phyloP scores from a whole-genome alignment of 2,888 invertebrate genomes.

The Quadriops clusia region DNA sequence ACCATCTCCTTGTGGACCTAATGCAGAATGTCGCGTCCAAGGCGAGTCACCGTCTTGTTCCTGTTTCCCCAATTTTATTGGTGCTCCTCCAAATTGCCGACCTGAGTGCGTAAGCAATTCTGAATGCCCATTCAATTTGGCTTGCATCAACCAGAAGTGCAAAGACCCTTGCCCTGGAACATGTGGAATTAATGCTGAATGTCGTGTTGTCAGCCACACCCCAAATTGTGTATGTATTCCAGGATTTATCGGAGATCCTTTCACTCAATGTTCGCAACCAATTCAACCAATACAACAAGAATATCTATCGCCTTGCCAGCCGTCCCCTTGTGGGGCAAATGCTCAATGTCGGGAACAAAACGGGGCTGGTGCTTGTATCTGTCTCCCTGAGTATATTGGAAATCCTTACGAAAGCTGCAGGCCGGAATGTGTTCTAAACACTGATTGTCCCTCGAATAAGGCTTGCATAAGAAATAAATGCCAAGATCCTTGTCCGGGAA shows the following conservation, averaged over 20 bases:
- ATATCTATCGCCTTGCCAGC: conserved; percentile 30
- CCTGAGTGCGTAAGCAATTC: conserved; percentile 63
- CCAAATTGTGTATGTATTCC: conserved; percentile 52
- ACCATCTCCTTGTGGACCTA: conserved; percentile 62
- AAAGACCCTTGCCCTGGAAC: conserved; percentile 61
- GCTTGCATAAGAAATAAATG: conserved; percentile 45
- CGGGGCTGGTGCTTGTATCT: conserved; percentile 57
- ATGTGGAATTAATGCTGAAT: conserved; percentile 63
- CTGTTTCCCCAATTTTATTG: conserved; percentile 49
- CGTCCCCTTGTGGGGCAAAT: conserved; percentile 54
- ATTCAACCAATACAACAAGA: conserved; percentile 17
- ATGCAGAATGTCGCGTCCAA: conserved; percentile 42
- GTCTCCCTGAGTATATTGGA: conserved; percentile 58
- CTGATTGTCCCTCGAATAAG: conserved; percentile 34
- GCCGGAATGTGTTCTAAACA: conserved; percentile 35
- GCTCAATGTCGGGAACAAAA: conserved; percentile 57
- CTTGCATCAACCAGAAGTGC: conserved; percentile 65
- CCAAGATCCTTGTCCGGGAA: conserved; percentile 41
- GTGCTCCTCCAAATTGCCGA: conserved; percentile 58
- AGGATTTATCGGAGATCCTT: conserved; percentile 51
- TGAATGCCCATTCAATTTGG: conserved; percentile 56
- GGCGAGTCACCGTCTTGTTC: conserved; percentile 46
- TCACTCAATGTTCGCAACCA: conserved; percentile 47
- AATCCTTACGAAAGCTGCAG: conserved; percentile 60
- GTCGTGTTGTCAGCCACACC: conserved; percentile 61